Evolutionary conservation across 2,888 invertebrate species (phyloP), one percentile per base, ranked within the genome.

Genomic region (Platycheirus rosarum): DNA sequence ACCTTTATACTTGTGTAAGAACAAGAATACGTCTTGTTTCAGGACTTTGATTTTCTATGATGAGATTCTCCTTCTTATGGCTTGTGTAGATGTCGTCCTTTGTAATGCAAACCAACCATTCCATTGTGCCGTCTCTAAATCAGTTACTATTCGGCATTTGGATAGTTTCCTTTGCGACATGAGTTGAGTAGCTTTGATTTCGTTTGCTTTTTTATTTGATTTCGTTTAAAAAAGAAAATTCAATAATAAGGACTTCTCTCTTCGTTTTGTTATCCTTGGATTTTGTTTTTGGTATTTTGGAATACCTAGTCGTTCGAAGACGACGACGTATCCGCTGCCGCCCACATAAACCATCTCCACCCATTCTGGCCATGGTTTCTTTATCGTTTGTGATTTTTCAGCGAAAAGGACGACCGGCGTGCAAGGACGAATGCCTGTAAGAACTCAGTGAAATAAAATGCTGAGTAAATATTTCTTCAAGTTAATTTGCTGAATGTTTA

Each of bases 401-500:
- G 69, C 23, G 51, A 16, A 18, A 46, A 55, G 37, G 62, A 68
- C 66, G 16, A 62, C 51, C 4, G 42, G 51, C 55, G 29, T 40
- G 40, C 63, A 32, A 35, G 5, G 14, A 53, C 23, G 11, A 23
- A n/a, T 16, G 1, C 20, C 23, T 74, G 49, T 66, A 66, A 66
- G 62, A 77, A 65, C 62, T 77, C 60, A 23, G 66, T 29, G 71
- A 82, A 82, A 82, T 82, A 82, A 82, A 82, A 82, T 77, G 82
- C 82, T 82, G 82, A 82, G 77, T 77, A 82, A 82, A 82, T 82
- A 82, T 82, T 82, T 82, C 77, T 77, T 68, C 77, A 82, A 82
- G 82, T 82, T 82, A 82, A 82, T 82, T 82, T 82, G 82, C 82
- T 82, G 77, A 82, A 82, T 82, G 82, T 82, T 82, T 82, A 77